Conservation (phyloP, 2,888 invertebrate species). For the Drosophila cognata region DNA sequence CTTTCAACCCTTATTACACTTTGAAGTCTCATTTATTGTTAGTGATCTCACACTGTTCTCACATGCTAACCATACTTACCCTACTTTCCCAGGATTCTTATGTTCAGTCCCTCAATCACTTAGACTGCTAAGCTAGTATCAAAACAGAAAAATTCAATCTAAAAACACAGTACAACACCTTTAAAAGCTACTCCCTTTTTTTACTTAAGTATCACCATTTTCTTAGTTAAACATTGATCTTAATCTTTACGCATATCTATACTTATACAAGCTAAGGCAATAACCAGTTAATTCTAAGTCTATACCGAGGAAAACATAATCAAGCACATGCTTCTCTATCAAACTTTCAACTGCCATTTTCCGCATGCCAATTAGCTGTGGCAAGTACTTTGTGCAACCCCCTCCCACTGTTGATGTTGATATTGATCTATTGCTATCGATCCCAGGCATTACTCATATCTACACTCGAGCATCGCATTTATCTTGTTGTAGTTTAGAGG, state of each 20-base stretch:
- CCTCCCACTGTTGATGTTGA: neutral
- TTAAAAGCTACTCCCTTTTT: neutral
- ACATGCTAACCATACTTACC: too few relatives aligned
- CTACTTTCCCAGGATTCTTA: too few relatives aligned
- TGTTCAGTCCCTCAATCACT: neutral
- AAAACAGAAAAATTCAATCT: neutral
- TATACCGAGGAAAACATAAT: neutral
- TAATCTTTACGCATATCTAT: neutral
- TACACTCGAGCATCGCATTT: slow-evolving; percentile 57
- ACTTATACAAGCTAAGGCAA: neutral
- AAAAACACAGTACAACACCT: neutral
- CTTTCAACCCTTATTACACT: neutral
- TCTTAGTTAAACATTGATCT: neutral
- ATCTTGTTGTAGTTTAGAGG: slow-evolving; percentile 46
- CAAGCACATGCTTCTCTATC: neutral
- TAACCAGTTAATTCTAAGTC: neutral
- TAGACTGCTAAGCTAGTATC: neutral
- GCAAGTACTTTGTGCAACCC: neutral
- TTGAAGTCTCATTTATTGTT: neutral
- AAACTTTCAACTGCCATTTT: neutral
- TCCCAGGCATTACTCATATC: slow-evolving; percentile 67
- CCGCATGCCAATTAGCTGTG: neutral
- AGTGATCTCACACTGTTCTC: neutral
- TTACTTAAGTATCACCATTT: neutral
- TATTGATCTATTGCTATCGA: slow-evolving; percentile 65